These are phyloP conservation scores for Pocillopora damicornis DNA, from an alignment of 64 coral and sea anemone species.

Conservation along the genomic window DNA sequence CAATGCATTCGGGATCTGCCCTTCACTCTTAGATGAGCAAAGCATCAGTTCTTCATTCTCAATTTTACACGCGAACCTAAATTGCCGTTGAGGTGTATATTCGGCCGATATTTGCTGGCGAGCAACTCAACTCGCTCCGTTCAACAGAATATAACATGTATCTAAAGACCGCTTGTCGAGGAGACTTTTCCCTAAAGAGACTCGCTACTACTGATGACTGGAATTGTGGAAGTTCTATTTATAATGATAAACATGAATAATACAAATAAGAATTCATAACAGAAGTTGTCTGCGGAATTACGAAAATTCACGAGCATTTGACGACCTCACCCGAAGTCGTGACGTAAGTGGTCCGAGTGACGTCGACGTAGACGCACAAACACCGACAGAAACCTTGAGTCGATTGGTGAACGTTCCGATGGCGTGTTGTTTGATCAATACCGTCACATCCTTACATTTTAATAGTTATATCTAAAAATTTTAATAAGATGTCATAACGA, in stretches of 20 bases:
- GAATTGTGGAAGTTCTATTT: slow-evolving; percentile 1
- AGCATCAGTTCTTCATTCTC: slow-evolving; percentile 22
- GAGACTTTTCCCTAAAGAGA: not conserved
- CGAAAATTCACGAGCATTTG: slow-evolving; percentile 26
- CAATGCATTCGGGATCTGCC: slow-evolving; percentile 25
- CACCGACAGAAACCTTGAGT: not conserved
- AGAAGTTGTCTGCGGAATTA: slow-evolving; percentile 3
- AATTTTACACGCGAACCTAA: not conserved
- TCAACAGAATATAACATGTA: not conserved
- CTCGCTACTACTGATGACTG: not conserved
- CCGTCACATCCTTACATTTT: not conserved
- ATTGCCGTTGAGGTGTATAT: not conserved
- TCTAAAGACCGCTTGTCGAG: not conserved
- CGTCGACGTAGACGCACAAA: slow-evolving; percentile 30
- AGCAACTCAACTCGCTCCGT: not conserved
- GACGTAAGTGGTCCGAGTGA: slow-evolving; percentile 25
- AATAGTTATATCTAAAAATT: slow-evolving; percentile 1
- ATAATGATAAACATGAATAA: slow-evolving; percentile 18
- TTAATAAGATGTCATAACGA: not conserved
- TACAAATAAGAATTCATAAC: slow-evolving; percentile 5
- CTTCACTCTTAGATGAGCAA: slow-evolving; percentile 36
- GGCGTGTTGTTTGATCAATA: not conserved
- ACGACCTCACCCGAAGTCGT: slow-evolving; percentile 29
- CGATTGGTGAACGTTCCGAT: not conserved
- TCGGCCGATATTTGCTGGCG: not conserved